Evolutionary conservation across 2,888 invertebrate species (phyloP), one percentile per base, ranked within the genome.

Genomic region (Habrosyne pyritoides): DNA sequence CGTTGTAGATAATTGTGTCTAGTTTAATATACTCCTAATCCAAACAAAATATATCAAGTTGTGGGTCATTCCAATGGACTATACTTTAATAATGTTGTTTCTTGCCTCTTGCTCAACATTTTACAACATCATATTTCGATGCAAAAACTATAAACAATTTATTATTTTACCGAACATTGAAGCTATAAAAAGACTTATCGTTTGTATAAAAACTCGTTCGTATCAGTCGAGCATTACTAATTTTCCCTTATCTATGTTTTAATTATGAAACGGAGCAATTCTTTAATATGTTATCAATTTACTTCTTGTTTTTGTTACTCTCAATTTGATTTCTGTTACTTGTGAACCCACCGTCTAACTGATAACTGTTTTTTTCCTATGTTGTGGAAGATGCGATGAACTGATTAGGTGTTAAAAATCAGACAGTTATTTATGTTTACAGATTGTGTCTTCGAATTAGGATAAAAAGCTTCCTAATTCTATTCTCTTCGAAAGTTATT

Each of bases 201-300:
- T 18, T 42, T 8, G 42, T 42, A 18, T 53, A 56, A 53, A 47
- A 30, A 49, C 48, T 52, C 55, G 6, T 18, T 42, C 18, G 42
- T 42, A 42, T 42, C 42, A 5, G 14, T 42, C 26, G n/a, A 52
- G 49, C 56, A 63, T 67, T 66, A 69, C 69, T 63, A 67, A 67
- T 67, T 67, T 64, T 53, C 53, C 53, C 67, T 66, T 68, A 73
- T 75, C 68, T 61, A 26, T 21, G 54, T 59, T 57, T 54, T 59
- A 55, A 58, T 61, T 61, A 56, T 51, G 58, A 59, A 54, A 48
- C 26, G 47, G 24, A 53, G 24, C 56, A 54, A 64, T 61, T 64
- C 61, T 65, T 67, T 18, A 42, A 42, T 42, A n/a, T 42, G 12
- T 42, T 42, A 42, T 42, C 60, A 65, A 64, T 67, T 73, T 69